Evolutionary conservation across 2,888 invertebrate genomes (phyloP).

Genomic region (Aelia acuminata): DNA sequence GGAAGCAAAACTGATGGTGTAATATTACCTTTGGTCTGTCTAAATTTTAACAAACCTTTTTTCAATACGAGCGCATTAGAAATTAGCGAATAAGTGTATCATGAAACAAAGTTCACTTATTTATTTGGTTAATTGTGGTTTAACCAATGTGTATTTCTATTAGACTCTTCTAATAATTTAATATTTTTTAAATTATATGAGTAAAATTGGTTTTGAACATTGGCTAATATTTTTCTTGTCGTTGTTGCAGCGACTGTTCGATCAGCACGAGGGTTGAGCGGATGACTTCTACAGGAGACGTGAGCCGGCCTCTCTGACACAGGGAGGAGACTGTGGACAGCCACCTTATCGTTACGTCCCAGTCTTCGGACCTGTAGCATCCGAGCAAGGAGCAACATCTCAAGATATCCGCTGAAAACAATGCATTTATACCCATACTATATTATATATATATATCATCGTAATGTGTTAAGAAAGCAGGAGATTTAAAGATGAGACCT

Average conservation of each 20-base stretch:
- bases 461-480: conserved; percentile 28
- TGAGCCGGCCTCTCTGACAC: conserved; percentile 66
- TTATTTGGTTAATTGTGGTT: too few relatives aligned
- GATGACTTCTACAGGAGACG: conserved; percentile 69
- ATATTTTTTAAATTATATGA: too few relatives aligned
- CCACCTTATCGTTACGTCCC: conserved; percentile 66
- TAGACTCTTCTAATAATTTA: too few relatives aligned
- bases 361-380: conserved; percentile 66
- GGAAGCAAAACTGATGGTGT: too few relatives aligned
- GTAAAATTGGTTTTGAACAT: too few relatives aligned
- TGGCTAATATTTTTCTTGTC: conserved; percentile 22
- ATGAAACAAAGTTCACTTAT: too few relatives aligned
- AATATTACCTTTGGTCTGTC: too few relatives aligned
- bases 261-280: conserved; percentile 80
- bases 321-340: conserved; percentile 67
- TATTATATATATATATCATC: conserved; percentile 54
- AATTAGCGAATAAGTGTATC: too few relatives aligned
- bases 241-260: conserved; percentile 73
- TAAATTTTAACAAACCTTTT: too few relatives aligned
- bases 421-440: conserved; percentile 55
- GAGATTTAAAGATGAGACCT: conserved; percentile 32
- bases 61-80: too few relatives aligned
- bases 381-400: conserved; percentile 27
- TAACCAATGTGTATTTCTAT: too few relatives aligned
- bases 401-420: conserved; percentile 58